Conservation (phyloP, 1,140 invertebrate species). For the Elysia chlorotica region DNA sequence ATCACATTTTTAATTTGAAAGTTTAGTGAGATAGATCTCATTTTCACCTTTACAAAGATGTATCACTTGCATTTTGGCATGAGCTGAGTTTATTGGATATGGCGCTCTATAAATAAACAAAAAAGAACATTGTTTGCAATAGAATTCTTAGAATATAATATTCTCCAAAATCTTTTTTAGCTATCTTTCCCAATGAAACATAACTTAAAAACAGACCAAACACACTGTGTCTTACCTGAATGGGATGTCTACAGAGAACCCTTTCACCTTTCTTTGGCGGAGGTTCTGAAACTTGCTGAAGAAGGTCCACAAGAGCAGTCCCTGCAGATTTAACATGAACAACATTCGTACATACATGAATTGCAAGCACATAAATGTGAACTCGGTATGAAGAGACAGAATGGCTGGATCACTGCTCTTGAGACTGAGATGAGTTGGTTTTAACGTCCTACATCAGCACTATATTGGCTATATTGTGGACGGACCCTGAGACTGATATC, state of each 20-base stretch:
- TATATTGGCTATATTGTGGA: too few species aligned
- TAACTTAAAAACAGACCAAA: too few species aligned
- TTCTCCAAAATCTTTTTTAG: background rate
- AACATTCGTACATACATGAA: too few species aligned
- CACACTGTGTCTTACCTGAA: constrained; percentile 68
- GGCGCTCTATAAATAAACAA: background rate
- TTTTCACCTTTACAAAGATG: background rate
- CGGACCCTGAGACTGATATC: too few species aligned
- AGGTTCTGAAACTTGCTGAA: constrained; percentile 80
- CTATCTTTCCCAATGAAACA: background rate
- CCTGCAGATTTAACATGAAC: constrained; percentile 64
- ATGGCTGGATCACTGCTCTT: too few species aligned
- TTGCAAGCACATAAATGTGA: background rate
- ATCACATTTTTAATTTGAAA: too few species aligned
- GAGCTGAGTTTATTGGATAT: background rate
- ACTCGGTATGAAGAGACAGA: too few species aligned
- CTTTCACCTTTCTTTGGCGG: constrained; percentile 78
- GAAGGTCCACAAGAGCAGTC: constrained; percentile 89
- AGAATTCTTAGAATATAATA: background rate
- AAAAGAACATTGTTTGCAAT: background rate
- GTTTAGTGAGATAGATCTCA: too few species aligned
- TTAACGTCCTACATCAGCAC: too few species aligned
- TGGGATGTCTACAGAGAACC: constrained; percentile 95
- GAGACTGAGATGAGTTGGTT: too few species aligned
- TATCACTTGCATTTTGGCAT: background rate